These are phyloP conservation scores for Melieria crassipennis DNA, from an alignment of 2,888 invertebrate species.

Conservation along the genomic window DNA sequence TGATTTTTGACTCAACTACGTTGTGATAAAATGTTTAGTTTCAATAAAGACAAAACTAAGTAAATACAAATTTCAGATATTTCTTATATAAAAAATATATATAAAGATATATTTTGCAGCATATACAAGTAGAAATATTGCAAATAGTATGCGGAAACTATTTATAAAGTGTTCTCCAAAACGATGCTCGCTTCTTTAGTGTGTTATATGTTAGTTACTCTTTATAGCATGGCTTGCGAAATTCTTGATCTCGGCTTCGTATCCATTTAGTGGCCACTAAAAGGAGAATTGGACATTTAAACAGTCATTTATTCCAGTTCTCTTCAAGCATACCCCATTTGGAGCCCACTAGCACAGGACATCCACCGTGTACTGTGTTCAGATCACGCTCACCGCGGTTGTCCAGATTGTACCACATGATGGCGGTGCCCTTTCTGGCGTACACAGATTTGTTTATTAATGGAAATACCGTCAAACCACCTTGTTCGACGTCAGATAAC, in stretches of 20 bases:
- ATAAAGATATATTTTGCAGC: too few species aligned
- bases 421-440: slow-evolving; percentile 77
- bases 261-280: slow-evolving; percentile 89
- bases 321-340: slow-evolving; percentile 55
- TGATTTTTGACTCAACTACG: too few species aligned
- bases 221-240: slow-evolving; percentile 68
- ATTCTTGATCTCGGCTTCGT: slow-evolving; percentile 85
- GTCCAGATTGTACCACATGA: slow-evolving; percentile 59
- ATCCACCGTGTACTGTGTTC: slow-evolving; percentile 56
- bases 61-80: too few species aligned
- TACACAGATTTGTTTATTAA: slow-evolving; percentile 82
- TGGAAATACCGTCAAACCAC: slow-evolving; percentile 97
- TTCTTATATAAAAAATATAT: too few species aligned
- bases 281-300: too few species aligned
- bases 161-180: too few species aligned
- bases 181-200: too few species aligned
- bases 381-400: slow-evolving; percentile 47
- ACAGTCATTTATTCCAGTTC: too few species aligned
- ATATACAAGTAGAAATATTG: too few species aligned
- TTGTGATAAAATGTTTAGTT: too few species aligned
- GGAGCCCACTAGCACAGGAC: slow-evolving; percentile 60
- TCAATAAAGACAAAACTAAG: too few species aligned
- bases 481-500: slow-evolving; percentile 96
- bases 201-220: not conserved
- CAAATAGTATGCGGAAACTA: too few species aligned